Conservation (phyloP, 2,888 invertebrate genomes). For the Anticlea derivata region DNA sequence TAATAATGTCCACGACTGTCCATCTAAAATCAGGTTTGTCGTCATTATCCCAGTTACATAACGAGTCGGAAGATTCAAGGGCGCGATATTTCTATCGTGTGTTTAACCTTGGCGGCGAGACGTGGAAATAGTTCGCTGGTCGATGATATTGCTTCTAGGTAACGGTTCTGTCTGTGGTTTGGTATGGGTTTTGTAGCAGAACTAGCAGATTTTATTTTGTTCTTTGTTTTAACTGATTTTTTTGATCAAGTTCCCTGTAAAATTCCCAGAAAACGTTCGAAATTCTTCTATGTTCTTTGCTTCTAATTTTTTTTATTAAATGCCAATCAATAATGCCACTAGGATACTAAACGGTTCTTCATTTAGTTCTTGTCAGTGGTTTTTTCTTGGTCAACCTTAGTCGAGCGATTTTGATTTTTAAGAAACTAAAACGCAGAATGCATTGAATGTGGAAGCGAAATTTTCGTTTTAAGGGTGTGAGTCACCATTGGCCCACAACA, state of each 20-base stretch:
- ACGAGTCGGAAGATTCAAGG: slow-evolving; percentile 52
- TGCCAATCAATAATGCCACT: too few relatives aligned
- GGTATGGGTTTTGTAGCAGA: slow-evolving; percentile 1
- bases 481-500: not conserved
- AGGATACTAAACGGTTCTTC: too few relatives aligned
- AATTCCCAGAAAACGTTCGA: too few relatives aligned
- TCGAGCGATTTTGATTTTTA: too few relatives aligned
- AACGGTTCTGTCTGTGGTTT: slow-evolving; percentile 12
- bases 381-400: too few relatives aligned
- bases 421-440: too few relatives aligned
- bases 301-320: too few relatives aligned
- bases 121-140: slow-evolving; percentile 38
- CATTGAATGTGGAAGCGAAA: too few relatives aligned
- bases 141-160: slow-evolving; percentile 24
- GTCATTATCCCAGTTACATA: slow-evolving; percentile 37
- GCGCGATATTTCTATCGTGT: slow-evolving; percentile 38
- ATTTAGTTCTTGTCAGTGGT: too few relatives aligned
- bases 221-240: not conserved
- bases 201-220: not conserved
- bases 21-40: slow-evolving; percentile 23
- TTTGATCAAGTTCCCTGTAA: not conserved
- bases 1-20: slow-evolving; percentile 17
- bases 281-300: too few relatives aligned
- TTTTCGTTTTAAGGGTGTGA: too few relatives aligned
- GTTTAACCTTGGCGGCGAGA: slow-evolving; percentile 46